Conservation (phyloP, 2,113 vertebrate species). For the Willisornis vidua region DNA sequence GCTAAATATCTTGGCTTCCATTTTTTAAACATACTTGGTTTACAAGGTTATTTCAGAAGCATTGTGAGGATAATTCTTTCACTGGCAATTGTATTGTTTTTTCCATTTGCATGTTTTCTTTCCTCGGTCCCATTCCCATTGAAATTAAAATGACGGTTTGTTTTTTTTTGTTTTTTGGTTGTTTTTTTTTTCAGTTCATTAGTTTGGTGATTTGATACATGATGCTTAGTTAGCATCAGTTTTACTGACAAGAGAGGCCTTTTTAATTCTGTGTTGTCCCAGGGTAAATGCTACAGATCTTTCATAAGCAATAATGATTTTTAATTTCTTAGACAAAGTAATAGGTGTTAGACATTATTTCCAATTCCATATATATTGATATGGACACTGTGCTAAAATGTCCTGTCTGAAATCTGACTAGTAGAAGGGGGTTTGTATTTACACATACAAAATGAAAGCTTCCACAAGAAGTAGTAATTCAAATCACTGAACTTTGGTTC, state of each 20-base stretch:
- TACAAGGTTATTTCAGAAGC: background rate
- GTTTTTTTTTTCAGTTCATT: background rate
- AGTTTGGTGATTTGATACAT: background rate
- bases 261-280: background rate
- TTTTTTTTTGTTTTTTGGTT: too few relatives aligned
- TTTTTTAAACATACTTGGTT: background rate
- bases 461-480: background rate
- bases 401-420: background rate
- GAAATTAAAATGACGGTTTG: background rate
- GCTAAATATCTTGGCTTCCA: background rate
- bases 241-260: background rate
- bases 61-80: background rate
- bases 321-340: background rate
- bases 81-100: background rate
- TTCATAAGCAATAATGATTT: background rate
- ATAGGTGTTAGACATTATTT: background rate
- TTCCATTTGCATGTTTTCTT: background rate
- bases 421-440: background rate
- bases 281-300: background rate
- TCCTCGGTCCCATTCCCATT: background rate
- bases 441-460: background rate
- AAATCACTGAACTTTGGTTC: background rate
- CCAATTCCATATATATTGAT: background rate
- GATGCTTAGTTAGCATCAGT: background rate
- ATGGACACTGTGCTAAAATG: background rate